Evolutionary conservation across 1,140 invertebrate species (phyloP), one percentile per base, ranked within the genome.

Genomic region (Scaptomyza graminum): DNA sequence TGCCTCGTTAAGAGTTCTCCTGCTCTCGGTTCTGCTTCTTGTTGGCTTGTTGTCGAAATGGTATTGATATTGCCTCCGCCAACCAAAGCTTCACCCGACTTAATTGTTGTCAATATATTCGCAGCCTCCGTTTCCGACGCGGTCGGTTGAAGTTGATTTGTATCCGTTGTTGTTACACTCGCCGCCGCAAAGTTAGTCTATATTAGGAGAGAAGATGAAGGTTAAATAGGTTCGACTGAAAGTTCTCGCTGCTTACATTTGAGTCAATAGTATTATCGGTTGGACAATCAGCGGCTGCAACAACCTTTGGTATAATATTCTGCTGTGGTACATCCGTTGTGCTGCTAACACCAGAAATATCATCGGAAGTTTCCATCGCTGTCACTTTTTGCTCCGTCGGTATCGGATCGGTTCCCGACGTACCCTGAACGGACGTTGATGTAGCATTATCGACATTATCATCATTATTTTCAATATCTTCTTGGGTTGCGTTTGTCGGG

Each of bases 31-130:
- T 60, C 31, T 4, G 11, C 34, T 22, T 51, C 50, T 3, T n/a
- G 9, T 16, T 51, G 51, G n/a, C 18, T 62, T 9, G 64, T 57
- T 2, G 69, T 73, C 1, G 64, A 80, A 18, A 50, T 68, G 2
- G n/a, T 15, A 6, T 60, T 25, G 5, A 31, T 31, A 31, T 31
- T 31, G 7, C 28, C 28, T n/a, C n/a, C n/a, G n/a, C n/a, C n/a
- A n/a, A n/a, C n/a, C 28, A 78, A 41, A 13, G 59, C 43, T 8
- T 90, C 89, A 3, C 79, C 84, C 9, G 79, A 81, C 66, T 91
- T 91, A 3, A 91, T 91, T 5, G 63, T 90, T 9, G 90, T 90
- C 22, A 91, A 49, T 64, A 91, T 91, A 44, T 84, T 80, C 1
- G 90, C 90, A 0, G 89, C 89, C 66, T 90, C 90, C 9, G 84